phyloP scores from a whole-genome alignment of 2,113 vertebrate genomes.

The Macquaria australasica region DNA sequence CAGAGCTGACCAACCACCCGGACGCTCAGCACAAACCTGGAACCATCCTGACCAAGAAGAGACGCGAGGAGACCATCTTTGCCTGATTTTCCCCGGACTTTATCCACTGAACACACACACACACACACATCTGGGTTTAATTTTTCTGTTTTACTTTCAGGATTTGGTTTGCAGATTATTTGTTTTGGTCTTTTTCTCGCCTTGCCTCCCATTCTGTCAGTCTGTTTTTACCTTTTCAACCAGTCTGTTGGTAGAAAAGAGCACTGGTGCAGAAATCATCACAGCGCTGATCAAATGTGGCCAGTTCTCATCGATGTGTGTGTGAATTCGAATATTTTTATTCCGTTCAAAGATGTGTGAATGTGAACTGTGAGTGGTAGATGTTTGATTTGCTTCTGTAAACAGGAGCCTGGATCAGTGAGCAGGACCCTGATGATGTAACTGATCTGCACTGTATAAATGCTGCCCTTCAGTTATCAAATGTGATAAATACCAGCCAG shows the following conservation, averaged over 20 bases:
- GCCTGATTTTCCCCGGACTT: constrained; percentile 83
- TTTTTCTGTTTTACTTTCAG: background rate
- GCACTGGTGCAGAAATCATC: background rate
- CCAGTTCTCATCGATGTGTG: background rate
- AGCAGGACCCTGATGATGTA: constrained; percentile 1
- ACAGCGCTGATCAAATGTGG: background rate
- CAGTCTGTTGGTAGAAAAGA: background rate
- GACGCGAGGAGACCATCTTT: constrained; percentile 98
- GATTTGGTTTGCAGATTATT: constrained; percentile 4
- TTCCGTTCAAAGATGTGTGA: too few species aligned
- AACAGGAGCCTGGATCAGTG: background rate
- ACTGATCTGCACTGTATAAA: constrained; percentile 33
- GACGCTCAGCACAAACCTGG: constrained; percentile 98
- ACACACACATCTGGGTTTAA: background rate
- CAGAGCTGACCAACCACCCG: constrained; percentile 96
- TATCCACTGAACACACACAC: background rate
- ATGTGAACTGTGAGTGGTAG: too few species aligned
- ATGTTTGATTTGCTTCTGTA: constrained; percentile 13
- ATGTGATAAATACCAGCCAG: constrained; percentile 19
- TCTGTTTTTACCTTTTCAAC: constrained; percentile 7
- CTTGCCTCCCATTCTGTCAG: background rate
- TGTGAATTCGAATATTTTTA: background rate
- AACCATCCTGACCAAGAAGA: constrained; percentile 99
- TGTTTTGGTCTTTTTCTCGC: background rate
- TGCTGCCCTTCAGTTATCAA: background rate